A percentile compares a stretch with the other conserved stretches of the same genome.
phyloP scores from a whole-genome alignment of 1,140 invertebrate genomes.

The Potamilus streckersoni region DNA sequence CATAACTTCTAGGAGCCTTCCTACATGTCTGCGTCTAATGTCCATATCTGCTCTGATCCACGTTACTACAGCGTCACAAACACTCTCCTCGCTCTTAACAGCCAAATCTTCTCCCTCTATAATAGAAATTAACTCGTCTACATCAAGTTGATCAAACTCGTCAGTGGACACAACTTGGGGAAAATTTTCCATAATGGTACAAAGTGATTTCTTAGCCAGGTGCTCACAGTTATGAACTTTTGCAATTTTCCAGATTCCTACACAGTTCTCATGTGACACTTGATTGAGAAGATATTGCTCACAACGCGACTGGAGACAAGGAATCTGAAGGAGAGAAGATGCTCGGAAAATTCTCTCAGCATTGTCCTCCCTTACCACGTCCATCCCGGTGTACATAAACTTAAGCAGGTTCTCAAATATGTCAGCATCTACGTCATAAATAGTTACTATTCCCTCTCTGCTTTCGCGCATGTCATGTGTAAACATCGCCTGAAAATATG shows the following conservation, averaged over 20 bases:
- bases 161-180: conserved; percentile 44
- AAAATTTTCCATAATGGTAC: conserved; percentile 52
- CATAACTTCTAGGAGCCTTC: conserved; percentile 42
- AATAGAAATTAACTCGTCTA: conserved; percentile 52
- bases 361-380: conserved; percentile 50
- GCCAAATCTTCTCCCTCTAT: conserved; percentile 46
- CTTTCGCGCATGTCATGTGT: conserved; percentile 60
- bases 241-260: conserved; percentile 56
- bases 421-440: conserved; percentile 54
- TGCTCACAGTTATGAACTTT: conserved; percentile 50
- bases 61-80: conserved; percentile 48
- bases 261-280: conserved; percentile 49
- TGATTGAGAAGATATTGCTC: conserved; percentile 54
- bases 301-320: conserved; percentile 54
- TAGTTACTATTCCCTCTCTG: conserved; percentile 51
- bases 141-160: conserved; percentile 48
- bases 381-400: conserved; percentile 54
- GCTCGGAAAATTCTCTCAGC: conserved; percentile 56
- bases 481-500: conserved; percentile 61
- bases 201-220: conserved; percentile 45
- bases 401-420: conserved; percentile 48
- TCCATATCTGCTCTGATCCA: conserved; percentile 51
- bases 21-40: conserved; percentile 31
- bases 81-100: conserved; percentile 50
- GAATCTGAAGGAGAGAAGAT: conserved; percentile 54